These are phyloP conservation scores for Lepus townsendii DNA, from an alignment of 2,797 vertebrate species.

Conservation along the genomic window DNA sequence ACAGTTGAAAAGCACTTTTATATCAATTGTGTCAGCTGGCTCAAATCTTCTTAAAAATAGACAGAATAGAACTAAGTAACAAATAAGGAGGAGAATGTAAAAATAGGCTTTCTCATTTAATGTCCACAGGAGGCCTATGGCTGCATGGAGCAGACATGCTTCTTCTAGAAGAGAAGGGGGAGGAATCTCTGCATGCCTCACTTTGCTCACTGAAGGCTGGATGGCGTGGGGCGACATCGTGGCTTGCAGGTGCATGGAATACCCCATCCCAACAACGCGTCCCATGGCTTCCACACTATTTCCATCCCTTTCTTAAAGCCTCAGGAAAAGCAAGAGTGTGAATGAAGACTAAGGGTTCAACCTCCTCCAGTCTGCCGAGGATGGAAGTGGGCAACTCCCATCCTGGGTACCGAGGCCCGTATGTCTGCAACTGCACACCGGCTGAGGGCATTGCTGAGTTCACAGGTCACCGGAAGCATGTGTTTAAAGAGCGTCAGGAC, in stretches of 20 bases:
- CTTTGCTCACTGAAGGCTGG: not conserved
- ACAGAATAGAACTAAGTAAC: not conserved
- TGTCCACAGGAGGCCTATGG: not conserved
- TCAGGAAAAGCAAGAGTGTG: not conserved
- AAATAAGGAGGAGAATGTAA: not conserved
- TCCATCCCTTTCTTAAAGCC: not conserved
- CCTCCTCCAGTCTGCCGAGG: not conserved
- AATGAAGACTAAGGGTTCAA: not conserved
- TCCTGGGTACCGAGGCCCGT: not conserved
- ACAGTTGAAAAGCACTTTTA: not conserved
- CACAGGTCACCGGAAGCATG: not conserved
- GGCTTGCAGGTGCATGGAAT: not conserved
- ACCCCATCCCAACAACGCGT: not conserved
- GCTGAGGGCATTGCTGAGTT: not conserved
- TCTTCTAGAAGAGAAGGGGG: not conserved
- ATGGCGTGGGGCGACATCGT: not conserved
- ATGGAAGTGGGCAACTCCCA: not conserved
- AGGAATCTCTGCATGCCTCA: not conserved
- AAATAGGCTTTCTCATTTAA: slow-evolving; percentile 1
- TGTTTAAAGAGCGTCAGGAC: not conserved
- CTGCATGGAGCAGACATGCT: not conserved
- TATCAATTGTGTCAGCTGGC: not conserved
- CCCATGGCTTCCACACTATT: not conserved
- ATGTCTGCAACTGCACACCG: not conserved
- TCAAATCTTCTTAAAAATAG: slow-evolving; percentile 40